Conservation (phyloP, 2,888 invertebrate genomes). For the Agrotis ipsilon region DNA sequence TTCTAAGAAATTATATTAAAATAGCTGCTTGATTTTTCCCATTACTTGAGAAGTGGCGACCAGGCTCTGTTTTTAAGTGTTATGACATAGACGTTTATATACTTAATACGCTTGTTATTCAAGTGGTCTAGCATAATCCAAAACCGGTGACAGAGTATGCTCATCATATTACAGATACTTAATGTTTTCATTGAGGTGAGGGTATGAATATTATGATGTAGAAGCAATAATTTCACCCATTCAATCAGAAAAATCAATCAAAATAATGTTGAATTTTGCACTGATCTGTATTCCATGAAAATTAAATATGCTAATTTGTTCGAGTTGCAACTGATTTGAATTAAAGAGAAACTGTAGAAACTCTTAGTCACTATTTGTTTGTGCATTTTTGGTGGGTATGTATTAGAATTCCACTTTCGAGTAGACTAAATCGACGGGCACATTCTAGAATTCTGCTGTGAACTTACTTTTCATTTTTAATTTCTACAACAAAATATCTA, state of each 20-base stretch:
- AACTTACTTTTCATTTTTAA: neutral
- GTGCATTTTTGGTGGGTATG: neutral
- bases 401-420: conserved; percentile 3
- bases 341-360: neutral
- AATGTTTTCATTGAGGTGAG: neutral
- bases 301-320: neutral
- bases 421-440: neutral
- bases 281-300: neutral
- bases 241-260: neutral
- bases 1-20: conserved; percentile 66
- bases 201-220: neutral
- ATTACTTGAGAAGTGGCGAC: conserved; percentile 36
- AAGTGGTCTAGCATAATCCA: neutral
- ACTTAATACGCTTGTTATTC: conserved; percentile 9
- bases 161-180: neutral
- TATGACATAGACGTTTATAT: neutral
- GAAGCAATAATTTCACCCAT: neutral
- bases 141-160: neutral
- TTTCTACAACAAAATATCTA: no score
- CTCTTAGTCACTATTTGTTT: neutral
- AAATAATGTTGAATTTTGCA: neutral
- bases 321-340: neutral
- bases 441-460: neutral
- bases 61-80: conserved; percentile 15
- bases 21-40: conserved; percentile 53